phyloP scores from a whole-genome alignment of 2,113 vertebrate genomes.

The Pomatorhinus ruficollis region DNA sequence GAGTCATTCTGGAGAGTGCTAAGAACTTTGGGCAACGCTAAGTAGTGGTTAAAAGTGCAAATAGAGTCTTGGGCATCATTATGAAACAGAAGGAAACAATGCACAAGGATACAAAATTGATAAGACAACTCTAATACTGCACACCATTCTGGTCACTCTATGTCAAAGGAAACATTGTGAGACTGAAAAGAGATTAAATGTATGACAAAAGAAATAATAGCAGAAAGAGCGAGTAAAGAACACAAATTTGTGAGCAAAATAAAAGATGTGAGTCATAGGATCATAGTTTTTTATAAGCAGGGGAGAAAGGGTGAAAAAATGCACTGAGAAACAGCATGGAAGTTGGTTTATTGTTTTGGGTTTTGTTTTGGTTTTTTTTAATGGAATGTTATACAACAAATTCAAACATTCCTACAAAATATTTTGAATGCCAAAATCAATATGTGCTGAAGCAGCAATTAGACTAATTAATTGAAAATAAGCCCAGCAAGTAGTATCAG shows the following conservation, averaged over 20 bases:
- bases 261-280: not conserved
- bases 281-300: not conserved
- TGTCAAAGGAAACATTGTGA: not conserved
- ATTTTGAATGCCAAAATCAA: not conserved
- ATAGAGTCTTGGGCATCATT: not conserved
- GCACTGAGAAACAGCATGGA: not conserved
- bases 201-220: not conserved
- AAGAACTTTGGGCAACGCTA: not conserved
- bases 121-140: not conserved
- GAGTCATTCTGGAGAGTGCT: not conserved
- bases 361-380: not conserved
- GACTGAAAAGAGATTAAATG: not conserved
- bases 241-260: not conserved
- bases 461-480: not conserved
- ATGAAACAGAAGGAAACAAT: not conserved
- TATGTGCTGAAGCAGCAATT: not conserved
- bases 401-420: not conserved
- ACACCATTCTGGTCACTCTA: not conserved
- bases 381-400: not conserved
- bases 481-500: not conserved
- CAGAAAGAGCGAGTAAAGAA: not conserved
- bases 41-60: not conserved
- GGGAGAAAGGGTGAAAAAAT: not conserved
- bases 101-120: not conserved
- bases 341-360: not conserved